These are phyloP conservation scores for Enteromius trimaculatus DNA, from an alignment of 2,797 vertebrate species.

Conservation along the genomic window DNA sequence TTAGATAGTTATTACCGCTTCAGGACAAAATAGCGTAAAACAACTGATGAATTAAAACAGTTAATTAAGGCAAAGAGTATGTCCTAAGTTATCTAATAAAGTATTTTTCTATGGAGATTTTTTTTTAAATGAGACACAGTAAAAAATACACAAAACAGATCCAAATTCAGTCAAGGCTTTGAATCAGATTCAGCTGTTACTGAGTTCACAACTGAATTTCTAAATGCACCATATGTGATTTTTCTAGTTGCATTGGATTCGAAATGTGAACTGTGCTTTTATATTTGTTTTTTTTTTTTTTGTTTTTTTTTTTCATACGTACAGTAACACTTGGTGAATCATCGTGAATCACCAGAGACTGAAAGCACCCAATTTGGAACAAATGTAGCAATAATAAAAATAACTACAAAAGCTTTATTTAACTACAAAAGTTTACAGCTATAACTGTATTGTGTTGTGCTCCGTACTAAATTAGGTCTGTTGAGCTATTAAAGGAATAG, in stretches of 20 bases:
- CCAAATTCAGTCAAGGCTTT: neutral
- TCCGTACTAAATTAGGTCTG: neutral
- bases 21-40: neutral
- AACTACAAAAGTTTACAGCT: neutral
- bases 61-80: neutral
- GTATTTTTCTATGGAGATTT: neutral
- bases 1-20: neutral
- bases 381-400: neutral
- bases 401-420: neutral
- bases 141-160: neutral
- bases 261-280: neutral
- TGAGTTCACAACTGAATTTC: neutral
- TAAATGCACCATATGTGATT: neutral
- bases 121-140: neutral
- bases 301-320: neutral
- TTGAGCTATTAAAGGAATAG: neutral
- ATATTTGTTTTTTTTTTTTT: neutral
- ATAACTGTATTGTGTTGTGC: neutral
- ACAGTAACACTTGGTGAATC: too few species aligned
- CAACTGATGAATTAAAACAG: neutral
- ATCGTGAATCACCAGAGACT: neutral
- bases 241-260: neutral
- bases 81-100: neutral
- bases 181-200: neutral
- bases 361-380: neutral